Percentiles rank a stretch among this genome's conserved stretches.
Evolutionary conservation across 1,140 invertebrate genomes (phyloP).

Genomic region (Dendrolimus kikuchii): DNA sequence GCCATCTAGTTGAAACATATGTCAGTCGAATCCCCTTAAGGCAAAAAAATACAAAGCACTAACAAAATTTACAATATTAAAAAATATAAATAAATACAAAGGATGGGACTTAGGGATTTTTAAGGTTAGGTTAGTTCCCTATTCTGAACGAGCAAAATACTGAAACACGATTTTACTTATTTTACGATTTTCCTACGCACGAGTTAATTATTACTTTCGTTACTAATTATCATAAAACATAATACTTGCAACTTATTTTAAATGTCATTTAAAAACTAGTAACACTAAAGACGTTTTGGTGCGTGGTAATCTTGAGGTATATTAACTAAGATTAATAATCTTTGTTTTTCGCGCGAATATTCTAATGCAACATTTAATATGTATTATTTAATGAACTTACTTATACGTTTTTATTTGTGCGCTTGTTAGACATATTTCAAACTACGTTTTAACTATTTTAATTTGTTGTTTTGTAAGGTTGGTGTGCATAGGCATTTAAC

Average conservation of each 20-base stretch:
- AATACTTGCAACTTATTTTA: slow-evolving; percentile 40
- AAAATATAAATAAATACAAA: slow-evolving; percentile 59
- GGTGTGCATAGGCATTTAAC: too few relatives aligned
- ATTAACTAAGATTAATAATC: slow-evolving; percentile 4
- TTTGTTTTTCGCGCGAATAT: background rate
- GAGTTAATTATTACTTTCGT: background rate
- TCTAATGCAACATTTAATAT: too few relatives aligned
- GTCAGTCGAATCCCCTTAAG: slow-evolving; percentile 17
- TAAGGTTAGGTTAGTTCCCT: slow-evolving; percentile 36
- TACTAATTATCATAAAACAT: slow-evolving; percentile 12
- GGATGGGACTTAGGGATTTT: slow-evolving; percentile 45
- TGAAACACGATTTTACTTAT: slow-evolving; percentile 15
- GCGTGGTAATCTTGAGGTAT: slow-evolving; percentile 70
- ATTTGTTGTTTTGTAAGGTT: too few relatives aligned
- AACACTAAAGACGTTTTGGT: slow-evolving; percentile 63
- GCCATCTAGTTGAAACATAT: too few relatives aligned
- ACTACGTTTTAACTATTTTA: too few relatives aligned
- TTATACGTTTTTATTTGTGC: too few relatives aligned
- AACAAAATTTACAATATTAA: slow-evolving; percentile 45
- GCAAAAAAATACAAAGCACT: slow-evolving; percentile 65
- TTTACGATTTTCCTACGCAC: slow-evolving; percentile 5
- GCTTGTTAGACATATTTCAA: too few relatives aligned
- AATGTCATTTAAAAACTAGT: slow-evolving; percentile 30
- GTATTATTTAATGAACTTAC: too few relatives aligned
- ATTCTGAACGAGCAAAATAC: too few relatives aligned